Evolutionary conservation across 2,888 invertebrate species (phyloP).

Genomic region (Caenorhabditis sinica): DNA sequence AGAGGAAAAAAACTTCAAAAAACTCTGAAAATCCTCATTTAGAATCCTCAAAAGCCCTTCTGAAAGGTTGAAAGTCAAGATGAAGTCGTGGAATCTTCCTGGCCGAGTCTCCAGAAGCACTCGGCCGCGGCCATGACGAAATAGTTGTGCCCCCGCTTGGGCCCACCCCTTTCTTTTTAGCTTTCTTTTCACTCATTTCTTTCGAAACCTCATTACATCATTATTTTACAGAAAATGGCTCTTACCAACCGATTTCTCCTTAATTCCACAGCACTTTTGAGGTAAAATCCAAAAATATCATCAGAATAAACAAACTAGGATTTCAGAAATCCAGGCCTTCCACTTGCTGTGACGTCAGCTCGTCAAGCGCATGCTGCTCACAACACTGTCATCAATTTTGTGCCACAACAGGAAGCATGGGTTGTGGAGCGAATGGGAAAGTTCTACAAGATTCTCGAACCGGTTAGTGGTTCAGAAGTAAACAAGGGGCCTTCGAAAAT

Average conservation of each 20-base stretch:
- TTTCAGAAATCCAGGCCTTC: conserved; percentile 40
- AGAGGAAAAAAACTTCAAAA: neutral
- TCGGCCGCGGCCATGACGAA: conserved; percentile 51
- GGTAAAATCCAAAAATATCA: neutral
- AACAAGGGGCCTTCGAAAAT: neutral
- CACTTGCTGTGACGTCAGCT: conserved; percentile 41
- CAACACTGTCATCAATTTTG: conserved; percentile 96
- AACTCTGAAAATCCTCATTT: neutral
- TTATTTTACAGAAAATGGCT: conserved; percentile 61
- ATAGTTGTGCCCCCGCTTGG: neutral
- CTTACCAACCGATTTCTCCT: conserved; percentile 43
- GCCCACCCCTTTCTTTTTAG: neutral
- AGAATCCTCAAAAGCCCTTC: neutral
- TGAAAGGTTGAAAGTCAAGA: conserved; percentile 12
- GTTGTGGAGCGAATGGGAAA: conserved; percentile 98
- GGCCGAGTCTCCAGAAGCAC: neutral
- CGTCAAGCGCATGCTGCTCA: conserved; percentile 86
- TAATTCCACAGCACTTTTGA: conserved; percentile 24
- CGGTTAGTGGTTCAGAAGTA: conserved; percentile 85
- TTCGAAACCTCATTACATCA: conserved; percentile 29
- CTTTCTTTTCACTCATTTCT: neutral
- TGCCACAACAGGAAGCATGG: conserved; percentile 99
- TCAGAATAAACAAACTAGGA: neutral
- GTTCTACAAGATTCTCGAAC: conserved; percentile 94
- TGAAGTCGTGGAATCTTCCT: conserved; percentile 39